Conservation (phyloP, 2,797 vertebrate species). For the Huso huso region DNA sequence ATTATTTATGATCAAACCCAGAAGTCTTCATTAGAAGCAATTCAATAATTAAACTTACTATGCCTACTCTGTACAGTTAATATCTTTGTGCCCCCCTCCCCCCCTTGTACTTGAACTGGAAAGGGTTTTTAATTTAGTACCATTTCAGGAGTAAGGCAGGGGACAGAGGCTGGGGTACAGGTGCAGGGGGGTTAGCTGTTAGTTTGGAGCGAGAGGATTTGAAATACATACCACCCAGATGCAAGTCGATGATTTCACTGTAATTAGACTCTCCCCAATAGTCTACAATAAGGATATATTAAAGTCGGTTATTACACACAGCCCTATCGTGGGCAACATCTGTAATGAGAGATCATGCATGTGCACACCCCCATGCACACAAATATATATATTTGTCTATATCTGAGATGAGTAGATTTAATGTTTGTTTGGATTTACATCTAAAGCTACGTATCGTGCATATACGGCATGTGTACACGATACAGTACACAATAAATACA, state of each 20-base stretch:
- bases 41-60: too few relatives aligned
- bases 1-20: too few relatives aligned
- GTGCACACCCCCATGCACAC: slow-evolving; percentile 33
- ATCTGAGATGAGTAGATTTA: slow-evolving; percentile 54
- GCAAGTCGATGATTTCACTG: slow-evolving; percentile 99
- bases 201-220: slow-evolving; percentile 71
- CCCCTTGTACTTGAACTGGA: slow-evolving; percentile 9
- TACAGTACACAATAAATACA: too few relatives aligned
- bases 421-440: slow-evolving; percentile 2
- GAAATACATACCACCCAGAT: slow-evolving; percentile 99
- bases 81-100: too few relatives aligned
- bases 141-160: slow-evolving; percentile 21
- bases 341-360: slow-evolving; percentile 52
- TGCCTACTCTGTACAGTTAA: too few relatives aligned
- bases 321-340: slow-evolving; percentile 19
- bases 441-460: too few relatives aligned
- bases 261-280: slow-evolving; percentile 99
- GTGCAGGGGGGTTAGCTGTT: slow-evolving; percentile 69
- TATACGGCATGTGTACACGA: too few relatives aligned
- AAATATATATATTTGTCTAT: slow-evolving; percentile 27
- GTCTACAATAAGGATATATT: slow-evolving; percentile 99
- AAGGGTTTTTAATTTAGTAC: slow-evolving; percentile 1
- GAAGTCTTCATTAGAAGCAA: too few relatives aligned
- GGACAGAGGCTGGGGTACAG: slow-evolving; percentile 41
- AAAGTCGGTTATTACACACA: slow-evolving; percentile 84